Percentiles rank a stretch among this genome's conserved stretches.
These are phyloP conservation scores for Gallinago media DNA, from an alignment of 2,113 vertebrate genomes.

Conservation along the genomic window DNA sequence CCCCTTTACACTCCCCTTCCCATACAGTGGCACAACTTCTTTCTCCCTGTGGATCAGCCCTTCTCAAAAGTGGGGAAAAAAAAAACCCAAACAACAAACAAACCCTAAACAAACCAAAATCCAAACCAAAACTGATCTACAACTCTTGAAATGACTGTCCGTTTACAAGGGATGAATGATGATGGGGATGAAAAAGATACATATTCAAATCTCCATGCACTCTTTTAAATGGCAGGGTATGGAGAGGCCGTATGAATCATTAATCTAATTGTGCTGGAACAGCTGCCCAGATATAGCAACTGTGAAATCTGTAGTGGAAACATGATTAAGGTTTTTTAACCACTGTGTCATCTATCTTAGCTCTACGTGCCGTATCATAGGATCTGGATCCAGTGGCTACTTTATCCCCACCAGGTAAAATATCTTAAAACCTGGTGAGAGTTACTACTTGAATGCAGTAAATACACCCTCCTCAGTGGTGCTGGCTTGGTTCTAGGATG, in stretches of 20 bases:
- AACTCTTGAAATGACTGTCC: background rate
- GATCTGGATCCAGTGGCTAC: background rate
- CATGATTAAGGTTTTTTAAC: conserved; percentile 5
- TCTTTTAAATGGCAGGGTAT: background rate
- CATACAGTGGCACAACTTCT: background rate
- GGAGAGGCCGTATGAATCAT: background rate
- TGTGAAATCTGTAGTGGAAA: background rate
- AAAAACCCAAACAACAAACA: background rate
- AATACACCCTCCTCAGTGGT: background rate
- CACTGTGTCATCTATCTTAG: background rate
- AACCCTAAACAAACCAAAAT: background rate
- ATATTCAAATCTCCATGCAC: background rate
- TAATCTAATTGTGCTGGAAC: background rate
- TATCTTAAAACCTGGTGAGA: fast-evolving
- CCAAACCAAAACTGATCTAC: background rate
- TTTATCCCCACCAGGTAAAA: background rate
- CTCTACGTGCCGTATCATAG: background rate
- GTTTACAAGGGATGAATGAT: background rate
- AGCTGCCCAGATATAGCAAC: background rate
- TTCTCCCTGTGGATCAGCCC: background rate
- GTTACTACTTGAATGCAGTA: background rate
- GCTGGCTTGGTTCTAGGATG: background rate
- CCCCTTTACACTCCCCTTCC: background rate
- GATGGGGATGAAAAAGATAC: background rate
- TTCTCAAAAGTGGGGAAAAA: background rate